Evolutionary conservation across 2,113 vertebrate genomes (phyloP), one percentile per base, ranked within the genome.

Genomic region (Chascanopsetta lugubris): DNA sequence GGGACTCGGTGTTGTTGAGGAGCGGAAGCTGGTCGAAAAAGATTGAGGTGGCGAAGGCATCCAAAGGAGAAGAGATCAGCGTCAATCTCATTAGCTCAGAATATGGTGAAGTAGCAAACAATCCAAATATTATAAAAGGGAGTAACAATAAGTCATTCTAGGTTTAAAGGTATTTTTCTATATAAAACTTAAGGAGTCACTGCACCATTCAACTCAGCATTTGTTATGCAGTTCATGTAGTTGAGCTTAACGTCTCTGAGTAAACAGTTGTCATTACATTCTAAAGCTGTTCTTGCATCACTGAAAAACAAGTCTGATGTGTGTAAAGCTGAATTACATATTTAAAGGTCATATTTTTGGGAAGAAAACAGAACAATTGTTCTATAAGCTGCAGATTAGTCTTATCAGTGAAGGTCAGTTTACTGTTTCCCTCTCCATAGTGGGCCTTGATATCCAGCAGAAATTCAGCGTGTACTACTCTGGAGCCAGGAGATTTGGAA

Each of bases 61-160:
- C 89, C 12, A 90, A 86, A 69, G 95, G 94, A 88, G 92, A 94
- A 67, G 93, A 96, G 55, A 90, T 99, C 81, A 94, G 88, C 81
- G 85, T 98, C 87, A 92, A 95, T 89, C 86, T 99, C 78, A 95
- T 99, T 79, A 98, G 96, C 89, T 97, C 96, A 86, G 95, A 98
- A 84, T 98, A 95, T 61, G 96, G 97, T 99, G n/a, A 55, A 11
- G 5, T 47, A 22, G 12, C 5, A 15, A 15, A 42, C 12, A 17
- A 38, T 38, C 0, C 12, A 17, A 38, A 15, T 38, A 38, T 38
- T 38, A 38, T 4, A 0, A 30, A 1, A 17, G 36, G 13, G 36
- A 38, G 36, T 38, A 17, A 38, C 36, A 43, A 20, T 43, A 45
- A 15, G 13, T 20, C 42, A 32, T 32, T 32, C 12, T 32, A 32